phyloP scores from a whole-genome alignment of 2,797 vertebrate species.

The Sternotherus odoratus region DNA sequence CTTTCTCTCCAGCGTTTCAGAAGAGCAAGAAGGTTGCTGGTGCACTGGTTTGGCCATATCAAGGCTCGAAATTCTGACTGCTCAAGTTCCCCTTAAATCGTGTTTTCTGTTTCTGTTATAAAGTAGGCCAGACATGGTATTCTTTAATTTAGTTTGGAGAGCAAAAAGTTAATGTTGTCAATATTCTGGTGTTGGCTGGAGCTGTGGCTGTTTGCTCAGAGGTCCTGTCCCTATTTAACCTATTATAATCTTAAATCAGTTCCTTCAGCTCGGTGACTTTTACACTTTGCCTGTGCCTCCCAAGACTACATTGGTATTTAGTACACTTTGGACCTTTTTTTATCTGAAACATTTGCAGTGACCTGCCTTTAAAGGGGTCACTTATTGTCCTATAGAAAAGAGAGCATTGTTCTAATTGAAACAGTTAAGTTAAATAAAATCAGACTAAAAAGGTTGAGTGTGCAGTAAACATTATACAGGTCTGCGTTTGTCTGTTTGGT shows the following conservation, averaged over 20 bases:
- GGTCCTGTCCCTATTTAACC: neutral
- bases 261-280: neutral
- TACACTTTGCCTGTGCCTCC: neutral
- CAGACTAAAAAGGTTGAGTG: neutral
- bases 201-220: neutral
- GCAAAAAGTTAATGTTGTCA: neutral
- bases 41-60: neutral
- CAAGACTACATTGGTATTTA: neutral
- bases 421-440: neutral
- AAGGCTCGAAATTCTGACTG: neutral
- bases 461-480: neutral
- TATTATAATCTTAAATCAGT: neutral
- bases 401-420: neutral
- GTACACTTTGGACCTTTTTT: neutral
- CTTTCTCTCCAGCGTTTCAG: neutral
- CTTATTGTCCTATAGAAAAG: neutral
- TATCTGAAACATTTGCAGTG: neutral
- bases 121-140: neutral
- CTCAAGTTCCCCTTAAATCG: neutral
- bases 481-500: neutral
- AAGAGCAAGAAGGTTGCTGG: neutral
- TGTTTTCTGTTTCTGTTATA: neutral
- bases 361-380: accelerated
- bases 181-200: neutral
- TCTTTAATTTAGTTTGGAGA: neutral